Evolutionary conservation across 2,888 invertebrate species (phyloP).

Genomic region (Pecten maximus): DNA sequence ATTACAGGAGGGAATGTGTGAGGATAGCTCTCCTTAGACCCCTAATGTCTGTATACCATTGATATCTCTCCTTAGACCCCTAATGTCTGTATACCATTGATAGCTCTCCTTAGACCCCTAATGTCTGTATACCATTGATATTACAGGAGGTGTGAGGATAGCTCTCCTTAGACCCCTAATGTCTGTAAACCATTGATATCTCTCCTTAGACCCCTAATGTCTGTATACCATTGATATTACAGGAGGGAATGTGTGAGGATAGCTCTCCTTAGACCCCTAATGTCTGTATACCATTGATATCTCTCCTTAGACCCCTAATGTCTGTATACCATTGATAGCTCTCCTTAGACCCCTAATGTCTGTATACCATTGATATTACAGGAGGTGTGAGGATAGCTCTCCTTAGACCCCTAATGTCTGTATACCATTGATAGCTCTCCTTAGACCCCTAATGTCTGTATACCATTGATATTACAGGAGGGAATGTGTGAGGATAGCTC

Average conservation of each 20-base stretch:
- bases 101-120: too few relatives aligned
- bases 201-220: too few relatives aligned
- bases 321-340: too few relatives aligned
- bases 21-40: constrained; percentile 87
- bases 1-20: constrained; percentile 89
- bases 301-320: constrained; percentile 81
- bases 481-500: constrained; percentile 95
- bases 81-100: too few relatives aligned
- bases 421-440: too few relatives aligned
- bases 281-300: background rate
- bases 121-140: background rate
- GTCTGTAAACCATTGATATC: too few relatives aligned
- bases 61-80: constrained; percentile 82
- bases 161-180: constrained; percentile 82
- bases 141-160: constrained; percentile 93
- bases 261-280: constrained; percentile 84
- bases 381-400: constrained; percentile 93
- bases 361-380: background rate
- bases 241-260: constrained; percentile 94
- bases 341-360: too few relatives aligned
- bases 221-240: background rate
- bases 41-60: background rate
- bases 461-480: background rate
- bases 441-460: background rate
- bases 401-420: constrained; percentile 78